A percentile compares a stretch with the other conserved stretches of the same genome.
Evolutionary conservation across 2,113 vertebrate genomes (phyloP).

Genomic region (Pycnonotus jocosus): DNA sequence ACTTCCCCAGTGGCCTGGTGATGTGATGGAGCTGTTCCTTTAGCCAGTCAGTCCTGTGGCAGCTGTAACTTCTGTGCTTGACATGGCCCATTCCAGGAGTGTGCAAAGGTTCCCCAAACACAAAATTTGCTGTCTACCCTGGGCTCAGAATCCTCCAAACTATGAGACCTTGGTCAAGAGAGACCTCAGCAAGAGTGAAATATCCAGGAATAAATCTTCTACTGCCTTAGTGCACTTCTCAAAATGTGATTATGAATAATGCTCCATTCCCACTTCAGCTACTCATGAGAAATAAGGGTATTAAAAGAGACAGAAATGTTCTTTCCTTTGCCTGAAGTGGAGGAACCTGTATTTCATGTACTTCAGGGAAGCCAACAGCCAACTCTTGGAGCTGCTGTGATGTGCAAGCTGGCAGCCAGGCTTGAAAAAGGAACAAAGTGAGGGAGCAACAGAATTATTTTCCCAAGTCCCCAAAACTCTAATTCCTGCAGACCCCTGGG

Average conservation of each 20-base stretch:
- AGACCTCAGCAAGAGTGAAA: neutral
- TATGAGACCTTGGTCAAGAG: neutral
- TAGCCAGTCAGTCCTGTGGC: fast-evolving
- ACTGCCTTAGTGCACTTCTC: neutral
- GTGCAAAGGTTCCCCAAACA: neutral
- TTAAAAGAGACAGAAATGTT: neutral
- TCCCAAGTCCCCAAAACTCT: neutral
- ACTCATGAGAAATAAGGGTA: neutral
- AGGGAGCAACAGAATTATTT: neutral
- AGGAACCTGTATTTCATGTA: neutral
- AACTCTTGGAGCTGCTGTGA: neutral
- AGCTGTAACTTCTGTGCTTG: neutral
- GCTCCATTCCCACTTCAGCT: neutral
- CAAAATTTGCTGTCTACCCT: neutral
- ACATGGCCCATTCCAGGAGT: fast-evolving
- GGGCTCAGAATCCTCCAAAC: fast-evolving
- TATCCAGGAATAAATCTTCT: neutral
- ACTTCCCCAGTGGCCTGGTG: neutral
- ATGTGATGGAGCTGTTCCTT: neutral
- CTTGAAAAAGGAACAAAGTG: neutral
- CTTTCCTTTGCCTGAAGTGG: neutral
- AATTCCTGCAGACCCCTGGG: neutral
- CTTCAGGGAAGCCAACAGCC: neutral
- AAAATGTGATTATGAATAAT: neutral
- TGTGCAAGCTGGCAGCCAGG: neutral